Evolutionary conservation across 2,888 invertebrate species (phyloP).

Genomic region (Tetranychus piercei): DNA sequence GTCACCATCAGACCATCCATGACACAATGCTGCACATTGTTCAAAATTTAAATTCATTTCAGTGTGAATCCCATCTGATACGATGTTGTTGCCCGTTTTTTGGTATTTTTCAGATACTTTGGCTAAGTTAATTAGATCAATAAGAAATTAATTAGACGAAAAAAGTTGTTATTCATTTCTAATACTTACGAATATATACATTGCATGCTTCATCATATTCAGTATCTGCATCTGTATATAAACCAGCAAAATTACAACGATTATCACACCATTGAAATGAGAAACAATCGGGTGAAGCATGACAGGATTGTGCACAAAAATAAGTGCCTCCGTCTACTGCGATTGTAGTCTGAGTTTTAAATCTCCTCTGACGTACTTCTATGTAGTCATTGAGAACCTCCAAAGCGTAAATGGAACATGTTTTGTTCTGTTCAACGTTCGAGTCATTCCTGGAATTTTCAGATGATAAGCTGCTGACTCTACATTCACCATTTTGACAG

Average conservation of each 20-base stretch:
- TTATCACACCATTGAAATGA: neutral
- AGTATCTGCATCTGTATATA: neutral
- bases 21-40: no score
- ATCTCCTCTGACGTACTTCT: neutral
- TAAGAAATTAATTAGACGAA: neutral
- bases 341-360: neutral
- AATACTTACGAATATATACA: neutral
- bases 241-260: neutral
- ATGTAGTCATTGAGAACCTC: neutral
- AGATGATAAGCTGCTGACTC: neutral
- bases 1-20: no score
- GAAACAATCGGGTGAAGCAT: neutral
- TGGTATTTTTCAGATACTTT: neutral
- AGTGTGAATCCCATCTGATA: no score
- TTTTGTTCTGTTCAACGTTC: neutral
- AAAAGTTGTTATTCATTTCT: no score
- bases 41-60: no score
- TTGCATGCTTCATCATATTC: neutral
- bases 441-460: neutral
- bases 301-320: neutral
- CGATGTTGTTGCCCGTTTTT: neutral
- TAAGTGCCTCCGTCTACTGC: neutral
- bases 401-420: neutral
- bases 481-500: neutral
- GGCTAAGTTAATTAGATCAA: neutral